Base-by-base conservation (phyloP, 2,113 vertebrate species). In the Nothobranchius furzeri region DNA sequence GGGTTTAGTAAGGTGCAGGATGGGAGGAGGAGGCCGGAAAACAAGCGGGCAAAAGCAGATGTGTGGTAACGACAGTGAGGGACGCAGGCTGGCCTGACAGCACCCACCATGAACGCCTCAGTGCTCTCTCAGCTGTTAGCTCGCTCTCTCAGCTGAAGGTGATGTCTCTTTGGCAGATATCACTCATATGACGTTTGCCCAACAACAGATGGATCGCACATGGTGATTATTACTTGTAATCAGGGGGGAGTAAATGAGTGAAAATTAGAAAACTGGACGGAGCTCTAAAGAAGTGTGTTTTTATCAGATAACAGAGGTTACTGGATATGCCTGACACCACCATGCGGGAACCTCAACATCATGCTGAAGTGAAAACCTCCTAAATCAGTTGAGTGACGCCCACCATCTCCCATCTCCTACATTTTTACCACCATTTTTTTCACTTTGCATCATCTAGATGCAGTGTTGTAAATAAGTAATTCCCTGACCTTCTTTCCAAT, bases 191-290 rank as follows among this genome's bases (percentile, higher is more conserved):
- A 76, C 79, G 82, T 86, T 88, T 86, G 68, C 63, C 76, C 84
- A 83, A 84, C 75, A 87, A 80, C 84, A 91, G 81, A 85, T 65
- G 83, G 84, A 72, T 61, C 60, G 13, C 77, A 85, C 75, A 78
- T 78, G 82, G 72, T 36, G 78, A 82, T 76, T 78, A 79, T 74
- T 81, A 75, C 77, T 79, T 1, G 17, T n/a, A 60, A 60, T 76
- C n/a, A 66, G 24, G 52, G 70, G 47, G 24, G 46, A 60, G 55
- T 45, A 1, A 36, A 17, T n/a, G 35, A 50, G n/a, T 7, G 54
- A 25, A 30, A 12, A 54, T n/a, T 51, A 46, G 37, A 12, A 55
- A 69, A 70, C 43, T 35, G 56, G 67, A 43, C 53, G 37, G 46
- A 42, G 17, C 59, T 47, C 4, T 12, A 14, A 30, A 53, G 49